Base-by-base conservation (phyloP, 2,888 invertebrate genomes). In the Asteroscopus sphinx region DNA sequence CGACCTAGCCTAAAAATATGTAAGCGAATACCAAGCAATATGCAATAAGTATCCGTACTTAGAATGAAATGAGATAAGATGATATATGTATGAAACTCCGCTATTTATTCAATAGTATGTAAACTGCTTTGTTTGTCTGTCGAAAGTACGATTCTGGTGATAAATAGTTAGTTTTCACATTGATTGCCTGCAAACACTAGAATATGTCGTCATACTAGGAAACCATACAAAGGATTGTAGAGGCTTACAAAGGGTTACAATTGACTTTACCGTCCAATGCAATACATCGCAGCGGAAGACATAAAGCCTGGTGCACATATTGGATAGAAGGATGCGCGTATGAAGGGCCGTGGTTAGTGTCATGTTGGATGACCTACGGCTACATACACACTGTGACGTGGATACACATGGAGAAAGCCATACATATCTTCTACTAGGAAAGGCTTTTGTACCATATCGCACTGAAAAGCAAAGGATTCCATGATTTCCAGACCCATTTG, bases 41-140 rank as follows among this genome's bases (percentile, higher is more conserved):
- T 46, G 36, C 46, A 60, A 42, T 49, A 53, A 47, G 40, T 47
- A 58, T 37, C n/a, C n/a, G 32, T 42, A 33, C 39, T 47, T 37
- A 53, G 37, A 71, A 67, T 36, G 17, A 47, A 67, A 59, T 42
- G 36, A 44, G 16, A 46, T 33, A 26, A 55, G 21, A n/a, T n/a
- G n/a, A n/a, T n/a, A 55, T 45, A 47, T 30, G 36, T 35, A 37
- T 49, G 25, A 26, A 49, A 49, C 51, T 48, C 16, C 11, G 33
- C 47, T 58, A 60, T 60, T 69, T 46, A 58, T 66, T 58, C 48
- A 66, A 70, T 62, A 40, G 16, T 66, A 62, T 66, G 62, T 53
- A 61, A 66, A 70, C 58, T 51, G 53, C 56, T 70, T 63, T 63
- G 63, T 71, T 70, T 70, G 44, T 40, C 52, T 47, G 12, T 16